These are phyloP conservation scores for Hypena proboscidalis DNA, from an alignment of 2,888 invertebrate species.

Conservation along the genomic window DNA sequence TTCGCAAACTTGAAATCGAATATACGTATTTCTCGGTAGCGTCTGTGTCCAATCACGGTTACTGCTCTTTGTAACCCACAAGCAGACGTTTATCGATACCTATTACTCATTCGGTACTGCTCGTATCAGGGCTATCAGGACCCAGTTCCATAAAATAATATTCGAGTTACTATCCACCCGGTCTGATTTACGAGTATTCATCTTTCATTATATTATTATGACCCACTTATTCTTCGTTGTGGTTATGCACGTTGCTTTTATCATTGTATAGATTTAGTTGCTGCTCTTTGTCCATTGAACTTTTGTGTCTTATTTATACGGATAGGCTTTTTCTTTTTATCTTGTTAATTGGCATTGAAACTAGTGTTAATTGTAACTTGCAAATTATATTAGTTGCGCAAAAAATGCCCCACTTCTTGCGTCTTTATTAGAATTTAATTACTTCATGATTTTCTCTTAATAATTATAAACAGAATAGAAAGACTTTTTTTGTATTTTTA, in stretches of 20 bases:
- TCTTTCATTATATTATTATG: conserved; percentile 40
- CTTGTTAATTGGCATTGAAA: conserved; percentile 2
- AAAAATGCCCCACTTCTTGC: background rate
- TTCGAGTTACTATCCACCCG: conserved; percentile 20
- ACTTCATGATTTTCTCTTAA: too few relatives aligned
- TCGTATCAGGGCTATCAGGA: conserved; percentile 2
- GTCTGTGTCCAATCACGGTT: conserved; percentile 21
- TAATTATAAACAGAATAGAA: too few relatives aligned
- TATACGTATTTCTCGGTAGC: conserved; percentile 12
- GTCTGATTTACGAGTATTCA: conserved; percentile 35
- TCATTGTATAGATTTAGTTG: conserved; percentile 25
- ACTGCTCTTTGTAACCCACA: conserved; percentile 8
- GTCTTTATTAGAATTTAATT: too few relatives aligned
- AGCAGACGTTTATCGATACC: conserved; percentile 6
- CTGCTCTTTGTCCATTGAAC: conserved; percentile 30
- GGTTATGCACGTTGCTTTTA: conserved; percentile 36
- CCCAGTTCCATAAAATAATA: conserved; percentile 14
- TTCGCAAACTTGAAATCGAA: conserved; percentile 21
- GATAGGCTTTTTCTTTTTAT: background rate
- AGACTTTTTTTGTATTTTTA: too few relatives aligned
- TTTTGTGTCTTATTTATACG: conserved; percentile 7
- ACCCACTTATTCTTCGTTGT: conserved; percentile 46
- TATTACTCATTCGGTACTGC: conserved; percentile 7
- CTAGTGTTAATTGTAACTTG: background rate
- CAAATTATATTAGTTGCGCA: background rate